A percentile compares a stretch with the other conserved stretches of the same genome.
These are phyloP conservation scores for Cotesia chilonis DNA, from an alignment of 1,140 invertebrate species.

Conservation along the genomic window DNA sequence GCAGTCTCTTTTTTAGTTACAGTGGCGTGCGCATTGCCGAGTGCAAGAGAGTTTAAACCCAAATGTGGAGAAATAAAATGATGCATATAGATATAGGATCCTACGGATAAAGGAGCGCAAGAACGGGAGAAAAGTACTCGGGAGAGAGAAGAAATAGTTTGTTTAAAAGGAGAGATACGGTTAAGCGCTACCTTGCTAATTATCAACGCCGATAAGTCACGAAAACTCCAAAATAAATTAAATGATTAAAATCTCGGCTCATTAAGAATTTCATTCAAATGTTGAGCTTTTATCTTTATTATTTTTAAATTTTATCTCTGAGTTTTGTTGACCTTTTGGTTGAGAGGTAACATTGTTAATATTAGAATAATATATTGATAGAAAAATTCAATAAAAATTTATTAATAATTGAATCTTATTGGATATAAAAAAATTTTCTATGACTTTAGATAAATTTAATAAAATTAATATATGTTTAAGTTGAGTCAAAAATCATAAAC, in stretches of 20 bases:
- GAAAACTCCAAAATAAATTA: conserved; percentile 36
- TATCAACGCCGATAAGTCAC: conserved; percentile 37
- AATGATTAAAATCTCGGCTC: conserved; percentile 33
- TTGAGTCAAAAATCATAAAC: too few species aligned
- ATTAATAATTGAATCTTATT: too few species aligned
- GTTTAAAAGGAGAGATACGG: conserved; percentile 28
- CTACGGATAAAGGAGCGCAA: neutral
- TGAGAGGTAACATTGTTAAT: neutral
- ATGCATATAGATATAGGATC: neutral
- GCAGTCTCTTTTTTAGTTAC: conserved; percentile 4
- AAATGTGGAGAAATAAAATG: conserved; percentile 14
- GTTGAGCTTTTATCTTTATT: conserved; percentile 25
- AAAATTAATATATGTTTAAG: too few species aligned
- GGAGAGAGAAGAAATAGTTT: neutral
- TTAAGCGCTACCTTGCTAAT: conserved; percentile 32
- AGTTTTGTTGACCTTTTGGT: neutral
- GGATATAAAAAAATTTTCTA: neutral
- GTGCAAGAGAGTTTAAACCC: neutral
- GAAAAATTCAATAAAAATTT: too few species aligned
- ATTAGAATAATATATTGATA: neutral
- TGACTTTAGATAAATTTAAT: neutral
- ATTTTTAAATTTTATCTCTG: conserved; percentile 2
- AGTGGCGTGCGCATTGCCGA: neutral
- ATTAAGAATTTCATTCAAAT: conserved; percentile 35
- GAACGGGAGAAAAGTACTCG: neutral